Base-by-base conservation (phyloP, 1,140 invertebrate genomes). In the Acromyrmex charruanus region DNA sequence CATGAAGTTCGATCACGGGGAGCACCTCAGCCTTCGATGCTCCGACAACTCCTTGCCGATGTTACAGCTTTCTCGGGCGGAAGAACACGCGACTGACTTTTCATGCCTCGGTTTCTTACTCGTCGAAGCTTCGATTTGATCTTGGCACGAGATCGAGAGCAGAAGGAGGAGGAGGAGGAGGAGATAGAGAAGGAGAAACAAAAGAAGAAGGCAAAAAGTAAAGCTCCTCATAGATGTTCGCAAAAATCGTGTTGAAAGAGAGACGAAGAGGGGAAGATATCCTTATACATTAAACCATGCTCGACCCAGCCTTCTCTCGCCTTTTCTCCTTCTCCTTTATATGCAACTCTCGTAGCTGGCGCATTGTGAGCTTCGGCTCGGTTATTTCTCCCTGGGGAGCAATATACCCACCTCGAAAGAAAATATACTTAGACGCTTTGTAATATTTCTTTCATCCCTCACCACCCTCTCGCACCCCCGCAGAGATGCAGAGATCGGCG, bases 381-480 rank as follows among this genome's bases (percentile, higher is more conserved):
- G 77, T 91, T 91, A 91, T 85, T 85, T 53, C 87, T 84, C 90
- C 69, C 77, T 35, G 12, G 90, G 68, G 90, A 84, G 55, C 85
- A 75, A 87, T 89, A 79, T 69, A 85, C 25, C 44, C 77, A 77
- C 77, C 66, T 87, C 65, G 79, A 66, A 75, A 51, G 53, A 82
- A 91, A 89, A 91, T 87, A 85, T 87, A 69, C 65, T 89, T 86
- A 87, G 63, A 80, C 59, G 71, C 74, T 84, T 87, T 74, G 82
- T 75, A 87, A 87, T 87, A 87, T 87, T 87, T 89, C 81, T 85
- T 61, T 71, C 75, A 80, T 72, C 61, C 21, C 65, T 31, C 25
- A 7, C 25, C 9, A 25, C 3, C 10, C 39, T 16, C 75, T 51
- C 49, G 16, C 12, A 16, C 25, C 3, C 14, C 12, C 18, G 49